Base-by-base conservation (phyloP, 1,140 invertebrate species). In the Aphaenogaster ashmeadi region DNA sequence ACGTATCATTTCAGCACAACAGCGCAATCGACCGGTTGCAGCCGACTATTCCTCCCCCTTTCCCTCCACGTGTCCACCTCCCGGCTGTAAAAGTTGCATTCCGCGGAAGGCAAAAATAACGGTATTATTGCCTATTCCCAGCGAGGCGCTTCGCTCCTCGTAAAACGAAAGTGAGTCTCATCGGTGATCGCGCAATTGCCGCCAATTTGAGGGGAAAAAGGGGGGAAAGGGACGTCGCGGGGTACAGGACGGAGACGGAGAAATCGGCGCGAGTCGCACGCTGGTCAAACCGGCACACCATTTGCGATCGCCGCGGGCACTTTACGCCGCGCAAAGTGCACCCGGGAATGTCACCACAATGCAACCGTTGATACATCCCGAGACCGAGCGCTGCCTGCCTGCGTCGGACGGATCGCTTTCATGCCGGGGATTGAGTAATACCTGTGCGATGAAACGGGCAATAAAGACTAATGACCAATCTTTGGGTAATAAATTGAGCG, bases 161-260 rank as follows among this genome's bases (percentile, higher is more conserved):
- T 90, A 89, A 90, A 90, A 81, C 88, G 69, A 90, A 87, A 72
- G 56, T 74, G 77, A 87, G 54, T 84, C 67, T 47, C 80, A 75
- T 84, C 80, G 80, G 69, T 75, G 80, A 84, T 84, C 69, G 69
- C 7, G 80, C 80, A 84, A 84, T 83, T 83, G 80, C 80, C 38
- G 52, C 13, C 54, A 74, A 74, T 75, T 84, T 84, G 11, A 62
- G n/a, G n/a, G 13, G 21, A 18, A 3, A 44, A 13, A 54, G 1
- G 11, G 9, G 36, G 36, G 38, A 81, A 21, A 71, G 62, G 6
- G 64, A 56, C 2, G 69, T 81, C 64, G 64, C 47, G 33, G 21
- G 78, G 21, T 33, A 13, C 56, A 38, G 38, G 44, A 18, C 15
- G 33, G 44, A 18, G 38, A 21, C 38, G 11, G 85, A 64, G 79